Evolutionary conservation across 2,797 vertebrate genomes (phyloP).

Genomic region (Rhynchonycteris naso): DNA sequence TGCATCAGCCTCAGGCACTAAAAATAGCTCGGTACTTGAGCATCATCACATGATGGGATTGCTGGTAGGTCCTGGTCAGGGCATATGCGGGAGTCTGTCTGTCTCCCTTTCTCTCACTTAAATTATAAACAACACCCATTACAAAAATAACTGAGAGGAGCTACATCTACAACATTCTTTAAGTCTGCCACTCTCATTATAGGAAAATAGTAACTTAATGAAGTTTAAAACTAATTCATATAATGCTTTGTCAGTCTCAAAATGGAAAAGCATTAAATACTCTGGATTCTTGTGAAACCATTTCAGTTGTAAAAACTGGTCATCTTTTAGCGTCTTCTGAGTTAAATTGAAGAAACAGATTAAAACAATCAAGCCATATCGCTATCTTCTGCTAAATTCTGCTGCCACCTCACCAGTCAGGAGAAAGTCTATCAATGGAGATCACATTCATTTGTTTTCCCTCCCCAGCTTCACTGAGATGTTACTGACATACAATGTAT

Average conservation of each 20-base stretch:
- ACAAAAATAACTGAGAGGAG: not conserved
- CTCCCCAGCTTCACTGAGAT: not conserved
- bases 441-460: not conserved
- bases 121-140: too few relatives aligned
- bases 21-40: too few relatives aligned
- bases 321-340: not conserved
- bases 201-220: constrained; percentile 44
- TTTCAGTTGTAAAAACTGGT: constrained; percentile 13
- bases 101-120: too few relatives aligned
- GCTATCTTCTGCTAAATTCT: not conserved
- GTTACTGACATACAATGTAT: not conserved
- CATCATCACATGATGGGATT: too few relatives aligned
- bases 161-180: not conserved
- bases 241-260: constrained; percentile 33
- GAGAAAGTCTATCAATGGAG: not conserved
- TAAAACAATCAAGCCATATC: not conserved
- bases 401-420: not conserved
- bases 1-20: too few relatives aligned
- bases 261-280: constrained; percentile 45
- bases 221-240: constrained; percentile 50
- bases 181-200: constrained; percentile 5
- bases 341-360: not conserved
- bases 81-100: too few relatives aligned
- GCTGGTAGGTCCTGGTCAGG: too few relatives aligned
- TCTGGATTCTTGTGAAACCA: constrained; percentile 30